Percentiles rank a stretch among this genome's conserved stretches.
Evolutionary conservation across 2,888 invertebrate genomes (phyloP).

Genomic region (Cremastinae sp.): DNA sequence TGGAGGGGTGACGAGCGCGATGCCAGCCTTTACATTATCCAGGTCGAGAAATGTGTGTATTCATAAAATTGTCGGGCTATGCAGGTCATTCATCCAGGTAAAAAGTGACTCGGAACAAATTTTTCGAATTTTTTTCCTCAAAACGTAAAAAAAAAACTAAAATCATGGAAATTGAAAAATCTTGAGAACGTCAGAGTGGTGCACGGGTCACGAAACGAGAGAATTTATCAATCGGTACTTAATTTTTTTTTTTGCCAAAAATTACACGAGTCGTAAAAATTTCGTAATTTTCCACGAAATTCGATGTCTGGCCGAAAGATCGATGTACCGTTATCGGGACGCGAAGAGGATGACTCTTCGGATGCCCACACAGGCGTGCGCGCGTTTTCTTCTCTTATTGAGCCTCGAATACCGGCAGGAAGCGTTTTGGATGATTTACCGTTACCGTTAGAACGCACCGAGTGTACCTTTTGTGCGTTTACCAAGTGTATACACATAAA

Average conservation of each 20-base stretch:
- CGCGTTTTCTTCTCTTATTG: slow-evolving; percentile 49
- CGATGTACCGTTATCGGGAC: slow-evolving; percentile 73
- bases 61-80: slow-evolving; percentile 29
- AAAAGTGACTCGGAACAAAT: slow-evolving; percentile 15
- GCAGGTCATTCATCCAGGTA: slow-evolving; percentile 57
- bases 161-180: too few species aligned
- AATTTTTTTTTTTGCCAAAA: neutral
- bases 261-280: neutral
- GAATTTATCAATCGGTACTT: too few species aligned
- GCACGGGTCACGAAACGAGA: too few species aligned
- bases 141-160: neutral
- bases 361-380: slow-evolving; percentile 58
- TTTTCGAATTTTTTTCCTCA: slow-evolving; percentile 3
- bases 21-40: slow-evolving; percentile 43
- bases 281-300: slow-evolving; percentile 4
- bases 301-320: slow-evolving; percentile 66
- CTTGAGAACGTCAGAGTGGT: too few species aligned
- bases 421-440: slow-evolving; percentile 71
- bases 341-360: slow-evolving; percentile 64
- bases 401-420: slow-evolving; percentile 52
- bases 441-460: slow-evolving; percentile 70
- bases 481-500: slow-evolving; percentile 1
- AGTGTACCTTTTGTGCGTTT: slow-evolving; percentile 5
- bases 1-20: slow-evolving; percentile 28
- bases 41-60: slow-evolving; percentile 35